Percentiles rank a stretch among this genome's conserved stretches.
phyloP scores from a whole-genome alignment of 2,888 invertebrate genomes.

The Agrotis clavis region DNA sequence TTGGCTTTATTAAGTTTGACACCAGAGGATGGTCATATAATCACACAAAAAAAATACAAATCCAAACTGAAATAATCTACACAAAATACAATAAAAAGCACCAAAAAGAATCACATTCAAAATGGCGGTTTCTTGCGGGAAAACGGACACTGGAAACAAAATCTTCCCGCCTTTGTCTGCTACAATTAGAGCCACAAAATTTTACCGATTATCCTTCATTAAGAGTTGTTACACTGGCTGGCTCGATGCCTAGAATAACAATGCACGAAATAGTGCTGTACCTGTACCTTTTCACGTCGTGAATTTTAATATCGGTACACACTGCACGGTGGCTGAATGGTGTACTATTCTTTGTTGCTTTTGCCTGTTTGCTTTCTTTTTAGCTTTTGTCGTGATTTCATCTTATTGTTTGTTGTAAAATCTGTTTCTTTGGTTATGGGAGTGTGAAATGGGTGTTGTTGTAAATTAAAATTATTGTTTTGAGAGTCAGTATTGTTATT shows the following conservation, averaged over 20 bases:
- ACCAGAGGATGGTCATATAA: background rate
- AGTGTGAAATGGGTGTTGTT: background rate
- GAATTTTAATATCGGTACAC: slow-evolving; percentile 74
- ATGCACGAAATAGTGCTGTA: slow-evolving; percentile 77
- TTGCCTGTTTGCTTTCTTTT: slow-evolving; percentile 63
- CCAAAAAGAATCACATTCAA: too few species aligned
- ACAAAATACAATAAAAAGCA: slow-evolving; percentile 4
- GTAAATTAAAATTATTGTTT: background rate
- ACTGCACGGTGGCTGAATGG: slow-evolving; percentile 65
- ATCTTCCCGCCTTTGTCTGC: slow-evolving; percentile 53
- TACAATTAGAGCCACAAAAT: slow-evolving; percentile 64
- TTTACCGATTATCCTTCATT: slow-evolving; percentile 66
- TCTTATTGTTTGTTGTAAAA: slow-evolving; percentile 69
- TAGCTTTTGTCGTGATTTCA: slow-evolving; percentile 65
- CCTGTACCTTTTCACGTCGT: slow-evolving; percentile 69
- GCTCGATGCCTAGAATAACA: slow-evolving; percentile 71
- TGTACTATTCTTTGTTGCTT: slow-evolving; percentile 51
- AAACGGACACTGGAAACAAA: slow-evolving; percentile 46
- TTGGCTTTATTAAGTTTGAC: too few species aligned
- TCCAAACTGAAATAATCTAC: slow-evolving; percentile 7
- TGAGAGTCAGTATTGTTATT: background rate
- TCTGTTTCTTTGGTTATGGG: slow-evolving; percentile 61
- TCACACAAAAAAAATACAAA: background rate
- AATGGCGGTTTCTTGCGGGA: slow-evolving; percentile 41
- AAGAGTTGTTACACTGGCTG: slow-evolving; percentile 65